phyloP scores from a whole-genome alignment of 2,797 vertebrate genomes.

The Ambastaia sidthimunki region DNA sequence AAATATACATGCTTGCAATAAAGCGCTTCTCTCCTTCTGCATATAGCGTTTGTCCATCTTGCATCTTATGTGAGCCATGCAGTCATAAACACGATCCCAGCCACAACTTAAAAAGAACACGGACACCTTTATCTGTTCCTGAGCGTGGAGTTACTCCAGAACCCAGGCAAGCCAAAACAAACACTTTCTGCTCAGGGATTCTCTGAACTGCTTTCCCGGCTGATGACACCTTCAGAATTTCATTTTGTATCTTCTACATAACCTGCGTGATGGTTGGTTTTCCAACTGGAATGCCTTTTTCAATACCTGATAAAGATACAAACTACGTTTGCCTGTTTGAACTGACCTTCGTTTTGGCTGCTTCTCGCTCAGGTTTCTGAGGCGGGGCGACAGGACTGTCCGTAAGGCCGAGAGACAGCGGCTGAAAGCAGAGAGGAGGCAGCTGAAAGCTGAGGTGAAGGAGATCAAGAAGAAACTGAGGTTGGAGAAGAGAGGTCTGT shows the following conservation, averaged over 20 bases:
- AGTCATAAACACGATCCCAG: slow-evolving; percentile 87
- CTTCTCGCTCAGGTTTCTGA: slow-evolving; percentile 88
- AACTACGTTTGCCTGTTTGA: slow-evolving; percentile 66
- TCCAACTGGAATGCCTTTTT: not conserved
- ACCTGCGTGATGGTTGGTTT: no score
- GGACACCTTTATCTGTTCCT: slow-evolving; percentile 85
- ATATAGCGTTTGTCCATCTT: slow-evolving; percentile 89
- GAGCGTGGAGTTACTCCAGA: slow-evolving; percentile 81
- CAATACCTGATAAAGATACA: not conserved
- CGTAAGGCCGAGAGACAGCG: slow-evolving; percentile 96
- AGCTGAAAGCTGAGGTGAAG: slow-evolving; percentile 94
- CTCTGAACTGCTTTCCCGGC: not conserved
- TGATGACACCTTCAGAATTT: not conserved
- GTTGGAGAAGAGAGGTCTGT: slow-evolving; percentile 91
- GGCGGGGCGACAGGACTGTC: slow-evolving; percentile 93
- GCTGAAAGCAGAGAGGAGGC: slow-evolving; percentile 93
- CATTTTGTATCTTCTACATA: no score
- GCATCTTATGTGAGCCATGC: slow-evolving; percentile 92
- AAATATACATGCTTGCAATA: not conserved
- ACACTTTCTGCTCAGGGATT: not conserved
- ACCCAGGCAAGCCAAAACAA: slow-evolving; percentile 73
- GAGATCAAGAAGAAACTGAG: slow-evolving; percentile 98
- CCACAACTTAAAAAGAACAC: slow-evolving; percentile 89
- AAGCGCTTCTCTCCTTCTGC: not conserved
- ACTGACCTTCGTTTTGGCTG: slow-evolving; percentile 65